A percentile compares a stretch with the other conserved stretches of the same genome.
phyloP scores from a whole-genome alignment of 1,140 invertebrate genomes.

The Philotrypesis tridentata region DNA sequence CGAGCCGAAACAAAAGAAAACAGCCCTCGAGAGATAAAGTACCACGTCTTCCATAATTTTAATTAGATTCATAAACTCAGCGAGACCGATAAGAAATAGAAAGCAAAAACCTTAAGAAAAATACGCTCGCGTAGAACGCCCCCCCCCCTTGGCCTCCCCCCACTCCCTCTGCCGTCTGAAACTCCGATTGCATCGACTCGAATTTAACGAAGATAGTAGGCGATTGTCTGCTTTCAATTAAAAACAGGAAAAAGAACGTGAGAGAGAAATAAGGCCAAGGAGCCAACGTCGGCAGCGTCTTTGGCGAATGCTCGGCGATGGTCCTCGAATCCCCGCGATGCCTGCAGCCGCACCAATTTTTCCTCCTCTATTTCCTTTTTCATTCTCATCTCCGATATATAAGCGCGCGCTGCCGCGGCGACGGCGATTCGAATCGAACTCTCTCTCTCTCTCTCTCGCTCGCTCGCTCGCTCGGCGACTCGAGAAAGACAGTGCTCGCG shows the following conservation, averaged over 20 bases:
- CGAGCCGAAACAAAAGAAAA: slow-evolving; percentile 45
- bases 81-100: not conserved
- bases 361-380: slow-evolving; percentile 24
- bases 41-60: slow-evolving; percentile 48
- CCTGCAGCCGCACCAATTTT: slow-evolving; percentile 9
- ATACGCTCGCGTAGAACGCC: slow-evolving; percentile 21
- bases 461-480: slow-evolving; percentile 42
- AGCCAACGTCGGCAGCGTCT: not conserved
- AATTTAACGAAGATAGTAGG: slow-evolving; percentile 41
- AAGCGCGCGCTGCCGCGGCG: not conserved
- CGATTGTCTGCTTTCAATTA: slow-evolving; percentile 46
- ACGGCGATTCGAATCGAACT: slow-evolving; percentile 34
- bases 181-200: slow-evolving; percentile 36
- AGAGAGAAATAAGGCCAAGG: slow-evolving; percentile 15
- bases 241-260: slow-evolving; percentile 16
- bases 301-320: not conserved
- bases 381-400: slow-evolving; percentile 31
- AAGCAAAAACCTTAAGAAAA: slow-evolving; percentile 21
- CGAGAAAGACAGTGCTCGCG: slow-evolving; percentile 52
- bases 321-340: not conserved
- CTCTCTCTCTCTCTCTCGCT: no score
- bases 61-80: slow-evolving; percentile 50
- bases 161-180: not conserved
- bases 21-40: slow-evolving; percentile 33
- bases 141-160: not conserved